Evolutionary conservation across 2,113 vertebrate species (phyloP).

Genomic region (Ceyx melanurus): DNA sequence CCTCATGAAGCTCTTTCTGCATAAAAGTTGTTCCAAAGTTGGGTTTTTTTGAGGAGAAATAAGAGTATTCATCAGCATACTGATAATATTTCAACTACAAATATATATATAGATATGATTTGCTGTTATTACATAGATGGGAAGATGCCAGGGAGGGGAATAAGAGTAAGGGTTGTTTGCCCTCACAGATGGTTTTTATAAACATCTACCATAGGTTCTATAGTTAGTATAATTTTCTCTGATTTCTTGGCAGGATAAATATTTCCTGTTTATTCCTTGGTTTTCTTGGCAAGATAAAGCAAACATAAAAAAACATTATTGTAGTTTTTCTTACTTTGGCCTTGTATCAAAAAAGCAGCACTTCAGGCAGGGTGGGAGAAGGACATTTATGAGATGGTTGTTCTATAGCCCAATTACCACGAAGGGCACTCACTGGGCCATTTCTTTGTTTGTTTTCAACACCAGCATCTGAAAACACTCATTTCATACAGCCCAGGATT

Average conservation of each 20-base stretch:
- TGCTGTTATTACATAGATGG: too few relatives aligned
- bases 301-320: background rate
- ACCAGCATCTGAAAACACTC: background rate
- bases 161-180: too few relatives aligned
- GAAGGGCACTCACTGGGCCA: fast-evolving
- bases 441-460: background rate
- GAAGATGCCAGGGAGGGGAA: too few relatives aligned
- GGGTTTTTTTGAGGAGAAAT: background rate
- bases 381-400: background rate
- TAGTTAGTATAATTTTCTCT: background rate
- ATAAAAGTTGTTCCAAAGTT: background rate
- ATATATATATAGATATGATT: background rate
- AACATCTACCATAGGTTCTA: background rate
- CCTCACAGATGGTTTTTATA: background rate
- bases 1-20: background rate
- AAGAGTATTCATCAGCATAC: fast-evolving
- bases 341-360: background rate
- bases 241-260: background rate
- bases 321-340: background rate
- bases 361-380: background rate
- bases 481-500: background rate
- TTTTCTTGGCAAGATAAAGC: background rate
- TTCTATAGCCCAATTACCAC: background rate
- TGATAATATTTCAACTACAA: background rate
- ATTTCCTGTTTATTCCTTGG: background rate